Percentiles rank a stretch among this genome's conserved stretches.
Conservation (phyloP, 2,888 invertebrate genomes). For the Ethmia dodecea region DNA sequence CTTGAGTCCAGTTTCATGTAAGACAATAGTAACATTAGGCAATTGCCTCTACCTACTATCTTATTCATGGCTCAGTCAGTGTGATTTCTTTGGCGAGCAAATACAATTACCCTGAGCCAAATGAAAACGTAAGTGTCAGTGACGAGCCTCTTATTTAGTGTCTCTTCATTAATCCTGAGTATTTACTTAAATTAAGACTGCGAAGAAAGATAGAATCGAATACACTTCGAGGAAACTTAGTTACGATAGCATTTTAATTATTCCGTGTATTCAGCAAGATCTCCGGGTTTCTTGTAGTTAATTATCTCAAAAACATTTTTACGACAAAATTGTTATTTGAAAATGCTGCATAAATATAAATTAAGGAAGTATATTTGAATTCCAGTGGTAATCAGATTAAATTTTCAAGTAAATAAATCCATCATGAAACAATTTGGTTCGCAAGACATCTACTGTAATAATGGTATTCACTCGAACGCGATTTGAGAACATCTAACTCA, state of each 20-base stretch:
- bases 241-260: slow-evolving; percentile 33
- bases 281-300: slow-evolving; percentile 5
- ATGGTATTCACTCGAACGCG: too few relatives aligned
- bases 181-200: slow-evolving; percentile 67
- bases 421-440: too few relatives aligned
- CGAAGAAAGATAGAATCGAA: slow-evolving; percentile 38
- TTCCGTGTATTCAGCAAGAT: slow-evolving; percentile 18
- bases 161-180: slow-evolving; percentile 58
- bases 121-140: slow-evolving; percentile 44
- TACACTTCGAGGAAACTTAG: slow-evolving; percentile 24
- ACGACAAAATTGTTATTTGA: too few relatives aligned
- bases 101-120: slow-evolving; percentile 47
- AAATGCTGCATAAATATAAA: too few relatives aligned
- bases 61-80: slow-evolving; percentile 16
- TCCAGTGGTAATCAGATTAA: too few relatives aligned
- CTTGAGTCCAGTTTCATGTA: too few relatives aligned
- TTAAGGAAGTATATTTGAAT: too few relatives aligned
- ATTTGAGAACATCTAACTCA: too few relatives aligned
- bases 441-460: too few relatives aligned
- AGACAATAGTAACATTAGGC: neutral
- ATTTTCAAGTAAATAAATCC: too few relatives aligned
- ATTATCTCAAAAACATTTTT: slow-evolving; percentile 5
- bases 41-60: too few relatives aligned
- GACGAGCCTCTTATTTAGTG: slow-evolving; percentile 49
- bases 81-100: slow-evolving; percentile 34